Evolutionary conservation across 2,797 vertebrate genomes (phyloP).

Genomic region (Intellagama lesueurii): DNA sequence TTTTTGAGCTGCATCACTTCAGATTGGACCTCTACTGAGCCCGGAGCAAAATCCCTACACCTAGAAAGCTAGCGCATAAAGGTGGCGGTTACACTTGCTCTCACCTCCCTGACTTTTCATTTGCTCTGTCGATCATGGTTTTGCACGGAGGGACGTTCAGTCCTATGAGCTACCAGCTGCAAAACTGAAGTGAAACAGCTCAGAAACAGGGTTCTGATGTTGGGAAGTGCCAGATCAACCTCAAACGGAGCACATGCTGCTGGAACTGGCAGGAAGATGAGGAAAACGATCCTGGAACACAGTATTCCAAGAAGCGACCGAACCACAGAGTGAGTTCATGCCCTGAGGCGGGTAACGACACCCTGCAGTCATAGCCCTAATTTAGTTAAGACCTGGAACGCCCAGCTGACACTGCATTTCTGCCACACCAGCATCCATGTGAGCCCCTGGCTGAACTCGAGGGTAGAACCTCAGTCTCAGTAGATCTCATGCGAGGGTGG

Average conservation of each 20-base stretch:
- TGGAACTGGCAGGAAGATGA: not conserved
- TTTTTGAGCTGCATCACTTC: too few relatives aligned
- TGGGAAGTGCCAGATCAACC: not conserved
- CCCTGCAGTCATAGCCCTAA: not conserved
- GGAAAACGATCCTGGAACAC: not conserved
- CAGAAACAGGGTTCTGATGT: not conserved
- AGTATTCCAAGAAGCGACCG: not conserved
- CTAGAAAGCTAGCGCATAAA: not conserved
- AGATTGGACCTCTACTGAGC: too few relatives aligned
- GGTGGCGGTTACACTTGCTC: not conserved
- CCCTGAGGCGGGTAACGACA: not conserved
- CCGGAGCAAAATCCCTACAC: not conserved
- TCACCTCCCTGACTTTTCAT: too few relatives aligned
- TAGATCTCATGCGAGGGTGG: too few relatives aligned
- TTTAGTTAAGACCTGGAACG: not conserved
- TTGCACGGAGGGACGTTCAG: not conserved
- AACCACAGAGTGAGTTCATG: conserved; percentile 1
- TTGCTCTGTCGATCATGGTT: too few relatives aligned
- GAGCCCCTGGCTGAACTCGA: not conserved
- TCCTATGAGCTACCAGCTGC: not conserved
- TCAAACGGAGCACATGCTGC: too few relatives aligned
- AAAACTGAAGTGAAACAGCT: not conserved
- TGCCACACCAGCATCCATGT: not conserved
- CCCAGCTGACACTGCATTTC: not conserved
- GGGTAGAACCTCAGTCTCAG: not conserved